Base-by-base conservation (phyloP, 2,888 invertebrate species). In the Agrochola lota region DNA sequence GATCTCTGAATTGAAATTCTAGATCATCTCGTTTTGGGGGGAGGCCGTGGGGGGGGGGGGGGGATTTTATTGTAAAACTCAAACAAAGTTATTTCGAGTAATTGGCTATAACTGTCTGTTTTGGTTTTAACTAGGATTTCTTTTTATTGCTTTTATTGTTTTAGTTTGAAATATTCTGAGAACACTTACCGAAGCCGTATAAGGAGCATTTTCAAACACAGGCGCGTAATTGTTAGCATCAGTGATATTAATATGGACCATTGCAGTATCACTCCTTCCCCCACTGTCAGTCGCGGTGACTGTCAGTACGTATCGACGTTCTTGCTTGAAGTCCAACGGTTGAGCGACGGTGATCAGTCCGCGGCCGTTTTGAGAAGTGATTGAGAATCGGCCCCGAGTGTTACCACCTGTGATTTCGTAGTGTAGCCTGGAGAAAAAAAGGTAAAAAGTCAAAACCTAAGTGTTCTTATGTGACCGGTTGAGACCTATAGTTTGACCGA, bases 191-290 rank as follows among this genome's bases (percentile, higher is more conserved):
- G 98, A 98, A 3, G 99, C 98, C 1, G 98, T 98, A 92, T 99
- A 99, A 0, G 99, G 99, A 0, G 99, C 98, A 91, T 99, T 98
- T 92, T 99, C 99, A 91, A 99, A 99, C 2, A 98, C 98, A 0
- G 99, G 99, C 0, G 99, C 98, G 92, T 98, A 99, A 91, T 99
- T 99, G 94, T 99, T 99, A 0, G 99, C 99, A 94, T 99, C 99
- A 0, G 99, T 98, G 0, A 99, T 98, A 91, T 99, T 99, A 7
- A 99, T 98, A 91, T 99, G 98, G 23, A 99, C 98, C 73, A 98
- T 98, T 0, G 99, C 98, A 0, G 98, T 98, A 89, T 99, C 99
- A 3, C 98, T 98, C 68, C 99, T 96, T 0, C 99, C 99, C 0
- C 99, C 99, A 0, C 98, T 98, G 93, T 99, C 99, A 0, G 99